phyloP scores from a whole-genome alignment of 2,797 vertebrate genomes.

The Pipistrellus pipistrellus region DNA sequence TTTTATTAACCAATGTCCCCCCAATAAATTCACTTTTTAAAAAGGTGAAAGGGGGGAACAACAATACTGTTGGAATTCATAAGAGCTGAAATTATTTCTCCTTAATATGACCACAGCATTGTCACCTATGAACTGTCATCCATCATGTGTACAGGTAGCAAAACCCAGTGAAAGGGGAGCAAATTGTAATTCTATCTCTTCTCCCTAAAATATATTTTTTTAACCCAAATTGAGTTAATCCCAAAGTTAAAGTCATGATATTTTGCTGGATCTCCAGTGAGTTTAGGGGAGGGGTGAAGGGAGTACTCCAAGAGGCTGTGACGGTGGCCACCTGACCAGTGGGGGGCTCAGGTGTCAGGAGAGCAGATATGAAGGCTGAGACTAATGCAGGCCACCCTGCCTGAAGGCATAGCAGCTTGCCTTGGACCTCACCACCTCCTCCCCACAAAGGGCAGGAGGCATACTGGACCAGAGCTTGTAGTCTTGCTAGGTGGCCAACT shows the following conservation, averaged over 20 bases:
- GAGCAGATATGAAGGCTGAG: too few species aligned
- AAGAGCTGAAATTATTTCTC: background rate
- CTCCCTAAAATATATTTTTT: background rate
- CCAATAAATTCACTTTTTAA: background rate
- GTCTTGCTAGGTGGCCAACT: background rate
- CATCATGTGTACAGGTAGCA: too few species aligned
- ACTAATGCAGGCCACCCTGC: rapidly evolving
- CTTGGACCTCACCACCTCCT: background rate
- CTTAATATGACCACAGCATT: background rate
- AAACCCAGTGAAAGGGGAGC: too few species aligned
- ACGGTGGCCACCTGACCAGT: rapidly evolving
- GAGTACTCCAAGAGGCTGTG: background rate
- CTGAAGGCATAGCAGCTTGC: background rate
- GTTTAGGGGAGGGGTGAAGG: background rate
- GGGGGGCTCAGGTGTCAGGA: background rate
- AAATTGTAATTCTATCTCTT: background rate
- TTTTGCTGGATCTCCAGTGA: background rate
- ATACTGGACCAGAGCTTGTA: background rate
- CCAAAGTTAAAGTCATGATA: background rate
- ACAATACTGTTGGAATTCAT: background rate
- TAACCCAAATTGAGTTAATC: background rate
- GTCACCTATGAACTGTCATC: background rate
- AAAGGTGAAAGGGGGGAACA: background rate
- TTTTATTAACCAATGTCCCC: background rate
- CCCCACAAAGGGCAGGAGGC: background rate